Evolutionary conservation across 1,140 invertebrate species (phyloP).

Genomic region (Eumaeus atala): DNA sequence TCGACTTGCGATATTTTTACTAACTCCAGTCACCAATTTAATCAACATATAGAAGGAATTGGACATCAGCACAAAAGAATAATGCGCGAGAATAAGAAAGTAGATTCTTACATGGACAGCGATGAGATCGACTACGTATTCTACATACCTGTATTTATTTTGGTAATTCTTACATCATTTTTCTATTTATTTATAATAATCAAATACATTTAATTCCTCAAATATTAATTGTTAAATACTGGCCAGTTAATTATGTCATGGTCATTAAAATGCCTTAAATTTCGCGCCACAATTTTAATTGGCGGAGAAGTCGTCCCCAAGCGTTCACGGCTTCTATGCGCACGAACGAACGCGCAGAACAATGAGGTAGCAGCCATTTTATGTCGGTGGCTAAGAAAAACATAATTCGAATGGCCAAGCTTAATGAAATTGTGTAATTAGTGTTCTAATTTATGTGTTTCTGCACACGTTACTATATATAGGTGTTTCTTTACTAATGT

Average conservation of each 20-base stretch:
- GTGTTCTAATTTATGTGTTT: slow-evolving; percentile 73
- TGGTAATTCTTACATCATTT: slow-evolving; percentile 46
- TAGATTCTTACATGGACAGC: slow-evolving; percentile 28
- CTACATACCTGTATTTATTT: slow-evolving; percentile 44
- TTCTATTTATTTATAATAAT: slow-evolving; percentile 47
- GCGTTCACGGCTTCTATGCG: slow-evolving; percentile 74
- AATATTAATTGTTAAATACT: slow-evolving; percentile 12
- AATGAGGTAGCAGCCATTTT: slow-evolving; percentile 75
- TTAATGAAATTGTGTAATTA: slow-evolving; percentile 74
- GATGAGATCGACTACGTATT: slow-evolving; percentile 31
- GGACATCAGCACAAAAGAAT: slow-evolving; percentile 46
- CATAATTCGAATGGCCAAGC: slow-evolving; percentile 75
- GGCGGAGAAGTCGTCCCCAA: slow-evolving; percentile 72
- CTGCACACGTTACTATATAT: slow-evolving; percentile 60
- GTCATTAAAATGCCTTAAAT: slow-evolving; percentile 67
- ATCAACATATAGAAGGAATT: slow-evolving; percentile 55
- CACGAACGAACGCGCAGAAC: slow-evolving; percentile 74
- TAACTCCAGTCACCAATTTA: slow-evolving; percentile 57
- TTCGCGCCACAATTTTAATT: slow-evolving; percentile 75
- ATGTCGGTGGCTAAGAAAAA: slow-evolving; percentile 75
- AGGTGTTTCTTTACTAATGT: slow-evolving; percentile 70
- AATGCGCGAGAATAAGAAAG: slow-evolving; percentile 32
- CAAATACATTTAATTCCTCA: slow-evolving; percentile 19
- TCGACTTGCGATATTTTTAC: slow-evolving; percentile 45
- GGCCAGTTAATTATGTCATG: slow-evolving; percentile 29